Base-by-base conservation (phyloP, 1,140 invertebrate species). In the Mycetomoellerius zeteki region DNA sequence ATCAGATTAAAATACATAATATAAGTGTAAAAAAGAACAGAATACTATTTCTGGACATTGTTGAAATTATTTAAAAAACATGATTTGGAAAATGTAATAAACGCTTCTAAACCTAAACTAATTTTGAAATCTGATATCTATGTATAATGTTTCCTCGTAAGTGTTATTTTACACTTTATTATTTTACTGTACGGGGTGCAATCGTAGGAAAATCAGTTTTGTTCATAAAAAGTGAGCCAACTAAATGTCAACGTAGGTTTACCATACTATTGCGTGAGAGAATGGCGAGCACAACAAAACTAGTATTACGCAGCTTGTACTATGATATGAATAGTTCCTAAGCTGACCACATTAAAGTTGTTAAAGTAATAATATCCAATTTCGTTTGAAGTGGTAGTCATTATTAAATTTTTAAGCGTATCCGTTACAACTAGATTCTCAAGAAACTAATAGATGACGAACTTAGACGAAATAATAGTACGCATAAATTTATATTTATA, bases 221-320 rank as follows among this genome's bases (percentile, higher is more conserved):
- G 14, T 5, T 72, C 21, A 43, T 21, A 58, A 72, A 72, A 71
- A 56, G 12, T 58, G 24, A 24, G 33, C 67, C 52, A 72, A 56
- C 78, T 60, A 82, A 82, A 82, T 58, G 80, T 82, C 67, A 72
- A 82, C 24, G 52, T 54, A 14, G 12, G 10, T 71, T 37, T 47
- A 33, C 19, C 78, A 81, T 43, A 71, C n/a, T 43, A 58, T 58
- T 56, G 33, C 52, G 21, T 73, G 78, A 58, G 67, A 82, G 52
- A 72, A 60, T 58, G 67, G 52, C 65, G 12, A 24, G 33, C 12
- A 47, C 16, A 33, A 58, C 19, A 19, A 5, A 5, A 82, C 12
- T 21, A 24, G 21, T 27, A 21, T 82, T 60, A 80, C 62, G 21
- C 16, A n/a, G 47, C 30, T 80, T 52, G n/a, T n/a, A 64, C 60